Conservation (phyloP, 1,140 invertebrate species). For the Drosophila funebris region DNA sequence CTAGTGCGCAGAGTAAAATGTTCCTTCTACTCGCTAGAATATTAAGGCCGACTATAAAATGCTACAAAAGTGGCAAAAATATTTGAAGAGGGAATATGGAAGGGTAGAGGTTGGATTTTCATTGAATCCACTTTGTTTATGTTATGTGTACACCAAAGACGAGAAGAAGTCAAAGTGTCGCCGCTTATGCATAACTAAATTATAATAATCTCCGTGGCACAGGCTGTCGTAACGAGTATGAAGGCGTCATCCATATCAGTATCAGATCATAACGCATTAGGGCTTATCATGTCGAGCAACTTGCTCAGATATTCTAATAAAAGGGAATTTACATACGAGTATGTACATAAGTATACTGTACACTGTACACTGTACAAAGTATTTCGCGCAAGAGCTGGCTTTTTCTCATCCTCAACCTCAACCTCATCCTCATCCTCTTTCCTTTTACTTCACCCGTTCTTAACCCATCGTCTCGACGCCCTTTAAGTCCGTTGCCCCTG, state of each 20-base stretch:
- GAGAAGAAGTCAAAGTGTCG: conserved; percentile 28
- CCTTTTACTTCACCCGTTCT: conserved; percentile 16
- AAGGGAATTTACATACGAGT: conserved; percentile 69
- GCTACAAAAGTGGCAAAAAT: neutral
- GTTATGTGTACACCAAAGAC: neutral
- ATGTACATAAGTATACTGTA: conserved; percentile 9
- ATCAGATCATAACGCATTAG: conserved; percentile 73
- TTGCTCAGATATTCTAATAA: conserved; percentile 63
- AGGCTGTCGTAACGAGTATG: conserved; percentile 41
- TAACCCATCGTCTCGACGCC: neutral
- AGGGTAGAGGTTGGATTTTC: conserved; percentile 3
- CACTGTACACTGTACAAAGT: neutral
- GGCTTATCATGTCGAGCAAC: conserved; percentile 57
- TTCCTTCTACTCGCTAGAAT: conserved; percentile 51
- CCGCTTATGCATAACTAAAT: conserved; percentile 57
- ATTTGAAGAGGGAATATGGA: neutral
- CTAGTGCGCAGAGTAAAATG: conserved; percentile 19
- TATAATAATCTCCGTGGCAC: conserved; percentile 62
- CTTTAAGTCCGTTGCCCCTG: neutral
- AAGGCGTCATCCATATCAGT: conserved; percentile 65
- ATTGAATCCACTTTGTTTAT: conserved; percentile 22
- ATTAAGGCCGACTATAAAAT: conserved; percentile 55
- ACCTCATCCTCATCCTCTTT: conserved; percentile 7
- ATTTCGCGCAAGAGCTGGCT: conserved; percentile 4
- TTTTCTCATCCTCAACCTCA: neutral